phyloP scores from a whole-genome alignment of 53 echinoderm and acorn worm genomes.

The Holothuria scabra region DNA sequence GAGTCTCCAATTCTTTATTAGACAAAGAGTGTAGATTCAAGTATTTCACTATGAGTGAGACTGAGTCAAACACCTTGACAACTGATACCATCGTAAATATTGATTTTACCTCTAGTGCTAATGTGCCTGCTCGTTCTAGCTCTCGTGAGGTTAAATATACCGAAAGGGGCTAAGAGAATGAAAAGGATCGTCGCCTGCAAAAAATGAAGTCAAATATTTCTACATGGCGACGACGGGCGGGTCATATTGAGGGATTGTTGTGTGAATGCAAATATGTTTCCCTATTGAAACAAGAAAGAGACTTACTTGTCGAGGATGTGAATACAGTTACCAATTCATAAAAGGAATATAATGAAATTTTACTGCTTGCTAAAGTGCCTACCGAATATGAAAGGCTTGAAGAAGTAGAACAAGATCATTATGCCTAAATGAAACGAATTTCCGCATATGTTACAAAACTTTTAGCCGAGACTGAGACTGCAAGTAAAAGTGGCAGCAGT shows the following conservation, averaged over 20 bases:
- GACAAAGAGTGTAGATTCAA: no score
- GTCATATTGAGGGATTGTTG: background rate
- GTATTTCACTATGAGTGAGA: no score
- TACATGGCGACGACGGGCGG: background rate
- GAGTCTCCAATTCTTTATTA: no score
- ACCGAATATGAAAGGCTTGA: background rate
- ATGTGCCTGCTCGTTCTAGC: no score
- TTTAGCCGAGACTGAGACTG: background rate
- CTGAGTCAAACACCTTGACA: no score
- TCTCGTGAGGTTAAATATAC: background rate
- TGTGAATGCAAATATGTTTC: background rate
- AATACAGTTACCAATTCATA: background rate
- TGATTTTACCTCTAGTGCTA: no score
- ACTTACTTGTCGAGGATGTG: no score
- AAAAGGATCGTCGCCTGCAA: background rate
- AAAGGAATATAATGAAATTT: background rate
- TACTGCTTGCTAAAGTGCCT: background rate
- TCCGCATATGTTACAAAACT: background rate
- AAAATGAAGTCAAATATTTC: background rate
- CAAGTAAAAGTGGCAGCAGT: background rate
- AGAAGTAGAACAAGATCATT: background rate
- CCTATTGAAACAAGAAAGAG: background rate
- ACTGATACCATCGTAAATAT: no score
- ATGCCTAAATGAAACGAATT: background rate
- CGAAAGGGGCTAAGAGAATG: background rate